Evolutionary conservation across 2,797 vertebrate species (phyloP), one percentile per base, ranked within the genome.

Genomic region (Schizopygopsis malacanthus): DNA sequence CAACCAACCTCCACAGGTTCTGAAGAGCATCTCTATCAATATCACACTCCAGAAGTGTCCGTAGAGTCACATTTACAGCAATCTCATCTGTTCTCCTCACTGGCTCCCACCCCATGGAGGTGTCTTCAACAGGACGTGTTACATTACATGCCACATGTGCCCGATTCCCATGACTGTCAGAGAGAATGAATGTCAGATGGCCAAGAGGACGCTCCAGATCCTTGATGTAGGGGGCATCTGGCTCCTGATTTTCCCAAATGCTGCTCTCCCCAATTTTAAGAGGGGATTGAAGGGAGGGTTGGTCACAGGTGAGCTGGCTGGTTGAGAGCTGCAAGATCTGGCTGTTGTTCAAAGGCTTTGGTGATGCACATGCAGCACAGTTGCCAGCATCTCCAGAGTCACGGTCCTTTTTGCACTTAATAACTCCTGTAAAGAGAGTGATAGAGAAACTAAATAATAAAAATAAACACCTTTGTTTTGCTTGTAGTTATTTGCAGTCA

Each of bases 351-450:
- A 96, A 88, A 45, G 89, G 41, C 63, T 91, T 94, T 82, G 96
- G 96, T 82, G 93, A 95, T 67, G 86, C 89, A 86, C 96, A 96
- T 83, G 90, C 89, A 6, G 94, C 92, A 84, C 96, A 96, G 41
- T 54, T 91, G 65, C 94, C 94, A 80, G 33, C 89, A n/a, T 91
- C 85, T 39, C 90, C 87, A 61, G 90, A 75, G 16, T 92, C 93
- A 18, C 94, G 93, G 22, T 96, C 96, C 86, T 95, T 96, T 90
- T 95, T 96, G 85, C 96, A 96, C 90, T 95, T 96, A 86, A 96
- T 93, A 82, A 96, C 90, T 56, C 95, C 96, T 96, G 80, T 56
- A 72, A 45, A 37, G 15, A 71, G 43, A 25, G 15, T 18, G 47
- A 20, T 54, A 61, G 52, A 70, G 18, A 43, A 69, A 43, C 4